Percentiles rank a stretch among this genome's conserved stretches.
phyloP scores from a whole-genome alignment of 1,140 invertebrate species.

The Caerostris darwini region DNA sequence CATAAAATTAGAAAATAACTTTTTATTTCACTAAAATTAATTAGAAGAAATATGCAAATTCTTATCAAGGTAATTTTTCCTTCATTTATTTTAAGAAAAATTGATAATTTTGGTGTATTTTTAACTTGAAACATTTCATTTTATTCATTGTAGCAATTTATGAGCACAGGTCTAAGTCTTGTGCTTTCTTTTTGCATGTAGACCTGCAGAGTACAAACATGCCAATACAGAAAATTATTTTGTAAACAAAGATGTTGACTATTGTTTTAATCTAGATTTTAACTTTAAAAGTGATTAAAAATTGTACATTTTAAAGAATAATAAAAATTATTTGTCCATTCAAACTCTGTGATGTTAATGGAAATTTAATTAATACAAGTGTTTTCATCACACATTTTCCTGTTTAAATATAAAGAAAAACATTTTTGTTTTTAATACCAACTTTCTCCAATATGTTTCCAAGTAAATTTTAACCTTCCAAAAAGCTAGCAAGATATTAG shows the following conservation, averaged over 20 bases:
- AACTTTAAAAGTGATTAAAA: slow-evolving; percentile 25
- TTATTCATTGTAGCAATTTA: neutral
- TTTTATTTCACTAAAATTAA: no score
- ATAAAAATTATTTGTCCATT: slow-evolving; percentile 53
- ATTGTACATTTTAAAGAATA: slow-evolving; percentile 45
- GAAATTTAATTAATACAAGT: slow-evolving; percentile 10
- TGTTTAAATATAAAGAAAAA: neutral
- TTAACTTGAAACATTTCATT: no score
- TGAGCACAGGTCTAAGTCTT: slow-evolving; percentile 9
- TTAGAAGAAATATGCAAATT: neutral
- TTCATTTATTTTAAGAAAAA: neutral
- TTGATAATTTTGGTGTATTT: no score
- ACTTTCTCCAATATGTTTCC: neutral
- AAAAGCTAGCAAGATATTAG: neutral
- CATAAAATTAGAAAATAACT: no score
- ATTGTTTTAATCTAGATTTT: slow-evolving; percentile 68
- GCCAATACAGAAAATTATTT: slow-evolving; percentile 70
- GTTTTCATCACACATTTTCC: slow-evolving; percentile 27
- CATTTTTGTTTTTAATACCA: neutral
- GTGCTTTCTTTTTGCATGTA: slow-evolving; percentile 1
- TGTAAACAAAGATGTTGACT: slow-evolving; percentile 56
- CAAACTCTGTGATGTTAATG: slow-evolving; percentile 59
- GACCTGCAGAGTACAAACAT: slow-evolving; percentile 73
- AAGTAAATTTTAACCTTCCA: slow-evolving; percentile 28
- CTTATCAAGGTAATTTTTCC: neutral